phyloP scores from a whole-genome alignment of 2,113 vertebrate species.

The Coryphaenoides rupestris region DNA sequence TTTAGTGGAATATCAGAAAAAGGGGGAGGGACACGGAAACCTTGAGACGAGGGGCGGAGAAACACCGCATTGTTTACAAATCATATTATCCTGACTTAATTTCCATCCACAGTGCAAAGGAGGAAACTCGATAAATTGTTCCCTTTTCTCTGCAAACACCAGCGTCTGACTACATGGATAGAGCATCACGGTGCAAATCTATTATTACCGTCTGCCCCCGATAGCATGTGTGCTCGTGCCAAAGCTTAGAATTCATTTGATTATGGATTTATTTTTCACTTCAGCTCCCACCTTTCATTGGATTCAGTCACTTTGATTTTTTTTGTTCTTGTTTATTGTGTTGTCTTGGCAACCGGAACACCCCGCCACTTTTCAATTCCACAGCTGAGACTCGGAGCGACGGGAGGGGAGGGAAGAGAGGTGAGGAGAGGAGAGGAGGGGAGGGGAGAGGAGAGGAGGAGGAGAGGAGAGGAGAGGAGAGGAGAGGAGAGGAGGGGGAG shows the following conservation, averaged over 20 bases:
- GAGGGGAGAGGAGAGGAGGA: conserved; percentile 9
- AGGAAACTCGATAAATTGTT: conserved; percentile 32
- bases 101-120: conserved; percentile 26
- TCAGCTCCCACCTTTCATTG: conserved; percentile 25
- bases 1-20: conserved; percentile 10
- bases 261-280: conserved; percentile 26
- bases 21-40: conserved; percentile 19
- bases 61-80: conserved; percentile 8
- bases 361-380: conserved; percentile 23
- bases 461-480: too few species aligned
- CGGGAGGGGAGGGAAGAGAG: neutral
- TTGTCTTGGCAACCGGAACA: conserved; percentile 50
- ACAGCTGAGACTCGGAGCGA: conserved; percentile 7
- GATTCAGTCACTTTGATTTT: conserved; percentile 38
- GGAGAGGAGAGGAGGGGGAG: too few species aligned
- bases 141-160: conserved; percentile 16
- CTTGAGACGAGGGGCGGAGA: neutral
- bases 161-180: conserved; percentile 17
- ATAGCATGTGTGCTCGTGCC: conserved; percentile 41
- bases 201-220: conserved; percentile 34
- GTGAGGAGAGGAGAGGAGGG: neutral
- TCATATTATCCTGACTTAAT: conserved; percentile 30
- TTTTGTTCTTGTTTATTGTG: conserved; percentile 38
- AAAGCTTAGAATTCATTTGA: conserved; percentile 47
- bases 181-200: conserved; percentile 34